phyloP scores from a whole-genome alignment of 2,888 invertebrate genomes.

The Bhutanitis thaidina region DNA sequence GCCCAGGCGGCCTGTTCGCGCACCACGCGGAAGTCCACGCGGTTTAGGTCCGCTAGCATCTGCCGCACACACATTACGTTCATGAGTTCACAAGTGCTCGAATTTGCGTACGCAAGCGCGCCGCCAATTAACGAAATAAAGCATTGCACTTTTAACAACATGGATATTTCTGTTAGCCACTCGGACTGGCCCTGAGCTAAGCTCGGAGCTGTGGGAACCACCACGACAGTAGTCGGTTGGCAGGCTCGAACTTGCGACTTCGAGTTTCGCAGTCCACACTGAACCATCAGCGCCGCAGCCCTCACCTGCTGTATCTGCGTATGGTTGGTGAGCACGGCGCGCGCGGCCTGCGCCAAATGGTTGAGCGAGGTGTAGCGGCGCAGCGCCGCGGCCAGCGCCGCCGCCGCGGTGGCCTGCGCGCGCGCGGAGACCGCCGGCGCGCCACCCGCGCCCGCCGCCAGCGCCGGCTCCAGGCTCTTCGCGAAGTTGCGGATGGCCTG shows the following conservation, averaged over 20 bases:
- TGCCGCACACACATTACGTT: slow-evolving; percentile 59
- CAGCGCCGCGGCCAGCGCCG: slow-evolving; percentile 96
- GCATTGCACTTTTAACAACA: no score
- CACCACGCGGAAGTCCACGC: slow-evolving; percentile 98
- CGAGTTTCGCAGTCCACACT: no score
- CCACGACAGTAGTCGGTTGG: no score
- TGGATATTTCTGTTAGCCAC: no score
- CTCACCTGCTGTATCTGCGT: slow-evolving; percentile 94
- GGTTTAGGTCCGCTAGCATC: slow-evolving; percentile 97
- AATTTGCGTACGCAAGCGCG: no score
- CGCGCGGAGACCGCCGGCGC: slow-evolving; percentile 89
- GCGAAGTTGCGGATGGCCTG: slow-evolving; percentile 82
- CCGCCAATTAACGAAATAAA: no score
- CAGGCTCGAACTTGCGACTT: no score
- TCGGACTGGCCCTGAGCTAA: no score
- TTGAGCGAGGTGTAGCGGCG: slow-evolving; percentile 98
- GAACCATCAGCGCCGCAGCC: neutral
- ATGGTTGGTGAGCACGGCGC: slow-evolving; percentile 96
- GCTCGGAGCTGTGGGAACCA: no score
- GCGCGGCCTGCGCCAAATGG: slow-evolving; percentile 96
- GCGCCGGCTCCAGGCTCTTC: slow-evolving; percentile 88
- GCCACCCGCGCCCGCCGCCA: slow-evolving; percentile 90
- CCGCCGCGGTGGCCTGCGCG: slow-evolving; percentile 90
- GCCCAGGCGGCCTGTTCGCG: slow-evolving; percentile 97
- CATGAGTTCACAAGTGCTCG: no score